Evolutionary conservation across 2,113 vertebrate genomes (phyloP).

Genomic region (Urocolius indicus): DNA sequence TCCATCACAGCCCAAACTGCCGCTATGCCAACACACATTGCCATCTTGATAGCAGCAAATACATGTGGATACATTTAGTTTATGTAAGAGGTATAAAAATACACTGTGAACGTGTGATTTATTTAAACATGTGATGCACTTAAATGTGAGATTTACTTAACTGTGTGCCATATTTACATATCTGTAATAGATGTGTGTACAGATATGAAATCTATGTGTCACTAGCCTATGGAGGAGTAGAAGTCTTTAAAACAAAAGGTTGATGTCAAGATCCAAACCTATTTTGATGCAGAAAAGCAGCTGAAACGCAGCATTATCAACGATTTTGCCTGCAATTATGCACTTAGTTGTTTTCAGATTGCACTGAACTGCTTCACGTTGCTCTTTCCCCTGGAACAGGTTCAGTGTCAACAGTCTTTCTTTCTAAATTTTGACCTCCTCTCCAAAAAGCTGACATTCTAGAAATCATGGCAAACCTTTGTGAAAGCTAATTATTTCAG

Average conservation of each 20-base stretch:
- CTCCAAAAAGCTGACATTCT: background rate
- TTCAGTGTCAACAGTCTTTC: background rate
- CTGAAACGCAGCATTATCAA: background rate
- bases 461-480: background rate
- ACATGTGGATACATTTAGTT: background rate
- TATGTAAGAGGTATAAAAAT: too few relatives aligned
- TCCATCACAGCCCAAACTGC: background rate
- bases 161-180: too few relatives aligned
- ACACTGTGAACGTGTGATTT: too few relatives aligned
- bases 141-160: too few relatives aligned
- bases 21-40: background rate
- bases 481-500: background rate
- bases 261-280: accelerated
- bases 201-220: background rate
- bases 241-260: background rate
- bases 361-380: background rate
- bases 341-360: background rate
- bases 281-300: background rate
- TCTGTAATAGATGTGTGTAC: background rate
- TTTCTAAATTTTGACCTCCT: background rate
- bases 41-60: background rate
- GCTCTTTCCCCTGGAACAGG: background rate
- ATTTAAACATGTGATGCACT: too few relatives aligned
- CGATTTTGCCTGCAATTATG: background rate
- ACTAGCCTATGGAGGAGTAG: background rate